Evolutionary conservation across 2,888 invertebrate species (phyloP).

Genomic region (Falcaria lacertinaria): DNA sequence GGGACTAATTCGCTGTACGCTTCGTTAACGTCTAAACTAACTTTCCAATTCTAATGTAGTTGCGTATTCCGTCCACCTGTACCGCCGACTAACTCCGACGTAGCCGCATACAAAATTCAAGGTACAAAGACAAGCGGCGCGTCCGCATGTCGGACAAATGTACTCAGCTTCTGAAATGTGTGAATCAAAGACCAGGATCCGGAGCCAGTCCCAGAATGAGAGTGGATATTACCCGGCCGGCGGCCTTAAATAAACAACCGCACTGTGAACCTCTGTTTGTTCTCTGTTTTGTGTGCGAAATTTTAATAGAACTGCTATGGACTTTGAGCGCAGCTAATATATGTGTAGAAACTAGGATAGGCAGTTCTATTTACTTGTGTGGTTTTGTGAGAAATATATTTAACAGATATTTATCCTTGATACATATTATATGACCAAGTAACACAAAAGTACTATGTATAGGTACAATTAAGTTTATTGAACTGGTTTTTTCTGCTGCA

Average conservation of each 20-base stretch:
- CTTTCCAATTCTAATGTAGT: conserved; percentile 53
- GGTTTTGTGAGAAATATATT: background rate
- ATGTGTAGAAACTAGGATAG: background rate
- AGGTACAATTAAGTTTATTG: too few species aligned
- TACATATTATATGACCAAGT: conserved; percentile 4
- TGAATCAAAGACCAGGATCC: conserved; percentile 45
- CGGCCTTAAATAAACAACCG: conserved; percentile 42
- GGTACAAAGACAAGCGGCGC: conserved; percentile 51
- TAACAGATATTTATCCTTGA: too few species aligned
- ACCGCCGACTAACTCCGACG: conserved; percentile 53
- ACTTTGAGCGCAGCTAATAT: conserved; percentile 21
- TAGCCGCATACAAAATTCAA: conserved; percentile 61
- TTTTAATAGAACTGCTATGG: conserved; percentile 32
- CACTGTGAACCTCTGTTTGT: conserved; percentile 31
- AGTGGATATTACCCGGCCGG: conserved; percentile 35
- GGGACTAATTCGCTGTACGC: conserved; percentile 33
- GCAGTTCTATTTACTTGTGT: background rate
- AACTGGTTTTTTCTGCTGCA: too few species aligned
- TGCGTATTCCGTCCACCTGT: conserved; percentile 55
- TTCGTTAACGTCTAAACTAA: conserved; percentile 37
- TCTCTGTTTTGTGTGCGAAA: conserved; percentile 33
- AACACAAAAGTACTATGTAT: too few species aligned
- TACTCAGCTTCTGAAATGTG: conserved; percentile 35
- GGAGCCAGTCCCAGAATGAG: conserved; percentile 40
- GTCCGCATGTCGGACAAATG: conserved; percentile 48